These are phyloP conservation scores for Montifringilla adamsi DNA, from an alignment of 2,113 vertebrate genomes.

Conservation along the genomic window DNA sequence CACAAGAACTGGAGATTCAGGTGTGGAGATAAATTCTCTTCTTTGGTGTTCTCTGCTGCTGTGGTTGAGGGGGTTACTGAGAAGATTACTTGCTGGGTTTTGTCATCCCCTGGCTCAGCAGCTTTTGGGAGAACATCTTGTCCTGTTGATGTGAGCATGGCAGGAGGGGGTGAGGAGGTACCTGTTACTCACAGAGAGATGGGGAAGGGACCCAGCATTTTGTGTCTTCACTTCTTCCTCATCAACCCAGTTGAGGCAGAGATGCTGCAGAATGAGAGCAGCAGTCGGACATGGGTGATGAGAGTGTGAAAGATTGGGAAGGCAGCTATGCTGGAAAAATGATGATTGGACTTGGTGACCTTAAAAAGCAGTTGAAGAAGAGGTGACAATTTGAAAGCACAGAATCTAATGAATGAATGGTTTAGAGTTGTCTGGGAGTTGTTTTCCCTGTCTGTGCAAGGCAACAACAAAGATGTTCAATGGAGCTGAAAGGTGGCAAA, in stretches of 20 bases:
- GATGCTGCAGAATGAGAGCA: not conserved
- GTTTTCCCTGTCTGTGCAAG: not conserved
- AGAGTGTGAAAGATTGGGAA: not conserved
- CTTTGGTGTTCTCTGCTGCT: not conserved
- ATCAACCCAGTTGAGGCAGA: not conserved
- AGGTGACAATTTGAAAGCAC: not conserved
- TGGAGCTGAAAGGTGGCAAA: slow-evolving; percentile 56
- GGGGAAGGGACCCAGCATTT: not conserved
- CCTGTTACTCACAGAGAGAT: not conserved
- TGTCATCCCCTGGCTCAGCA: not conserved
- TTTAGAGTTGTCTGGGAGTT: slow-evolving; percentile 18
- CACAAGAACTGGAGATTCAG: not conserved
- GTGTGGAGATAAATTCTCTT: not conserved
- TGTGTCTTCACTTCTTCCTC: not conserved
- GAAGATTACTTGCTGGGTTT: rapidly evolving
- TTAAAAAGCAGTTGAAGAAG: not conserved
- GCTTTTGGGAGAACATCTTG: not conserved
- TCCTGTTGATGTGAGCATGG: not conserved
- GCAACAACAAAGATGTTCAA: slow-evolving; percentile 5
- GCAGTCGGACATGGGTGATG: not conserved
- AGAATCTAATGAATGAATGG: not conserved
- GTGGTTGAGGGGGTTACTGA: too few species aligned
- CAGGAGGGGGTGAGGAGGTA: not conserved
- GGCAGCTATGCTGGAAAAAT: not conserved
- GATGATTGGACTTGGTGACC: not conserved